Conservation (phyloP, 1,140 invertebrate species). For the Globodera rostochiensis region DNA sequence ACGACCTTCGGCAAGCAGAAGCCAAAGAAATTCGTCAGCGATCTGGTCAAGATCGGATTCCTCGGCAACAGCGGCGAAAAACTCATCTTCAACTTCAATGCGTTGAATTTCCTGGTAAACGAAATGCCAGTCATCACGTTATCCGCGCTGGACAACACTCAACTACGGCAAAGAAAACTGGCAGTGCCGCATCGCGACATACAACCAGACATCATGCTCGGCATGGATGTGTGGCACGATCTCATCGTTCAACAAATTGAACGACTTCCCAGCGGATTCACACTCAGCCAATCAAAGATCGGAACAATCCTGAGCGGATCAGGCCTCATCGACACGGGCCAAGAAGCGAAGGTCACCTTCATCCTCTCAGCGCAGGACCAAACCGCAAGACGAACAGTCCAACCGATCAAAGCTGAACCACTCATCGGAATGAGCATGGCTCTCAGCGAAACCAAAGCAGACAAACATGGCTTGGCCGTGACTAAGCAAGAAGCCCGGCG, state of each 20-base stretch:
- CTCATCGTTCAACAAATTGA: neutral
- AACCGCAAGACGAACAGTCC: too few relatives aligned
- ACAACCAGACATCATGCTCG: constrained; percentile 6
- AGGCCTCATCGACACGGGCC: neutral
- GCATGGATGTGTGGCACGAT: constrained; percentile 2
- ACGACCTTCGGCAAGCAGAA: neutral
- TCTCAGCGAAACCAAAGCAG: too few relatives aligned
- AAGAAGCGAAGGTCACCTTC: too few relatives aligned
- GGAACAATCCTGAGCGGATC: constrained; percentile 6
- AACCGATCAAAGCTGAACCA: too few relatives aligned
- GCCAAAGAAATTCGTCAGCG: constrained; percentile 4
- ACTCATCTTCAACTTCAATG: neutral
- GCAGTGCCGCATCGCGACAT: neutral
- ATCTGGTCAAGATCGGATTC: neutral
- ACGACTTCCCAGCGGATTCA: constrained; percentile 4
- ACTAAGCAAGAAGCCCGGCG: neutral
- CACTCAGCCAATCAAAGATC: neutral
- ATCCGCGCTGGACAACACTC: neutral
- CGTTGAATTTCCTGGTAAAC: neutral
- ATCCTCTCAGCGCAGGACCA: too few relatives aligned
- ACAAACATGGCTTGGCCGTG: too few relatives aligned
- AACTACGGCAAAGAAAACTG: neutral
- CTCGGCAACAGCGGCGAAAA: neutral
- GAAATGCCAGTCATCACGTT: neutral
- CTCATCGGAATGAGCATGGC: too few relatives aligned